These are phyloP conservation scores for Acrossocheilus fasciatus DNA, from an alignment of 2,797 vertebrate species.

Conservation along the genomic window DNA sequence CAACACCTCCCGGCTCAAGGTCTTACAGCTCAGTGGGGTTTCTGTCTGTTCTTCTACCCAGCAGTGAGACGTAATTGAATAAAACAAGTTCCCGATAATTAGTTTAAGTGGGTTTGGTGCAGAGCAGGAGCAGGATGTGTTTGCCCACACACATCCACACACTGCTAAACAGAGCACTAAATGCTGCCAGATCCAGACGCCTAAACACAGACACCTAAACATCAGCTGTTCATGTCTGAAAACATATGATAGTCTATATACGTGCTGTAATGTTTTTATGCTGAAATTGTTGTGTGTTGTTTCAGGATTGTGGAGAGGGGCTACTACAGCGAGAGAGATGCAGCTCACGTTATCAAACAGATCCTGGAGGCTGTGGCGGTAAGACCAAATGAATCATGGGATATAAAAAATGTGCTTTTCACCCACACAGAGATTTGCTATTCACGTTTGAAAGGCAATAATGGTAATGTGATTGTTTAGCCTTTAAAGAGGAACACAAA, in stretches of 20 bases:
- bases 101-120: slow-evolving; percentile 31
- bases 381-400: slow-evolving; percentile 58
- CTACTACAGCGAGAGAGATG: slow-evolving; percentile 90
- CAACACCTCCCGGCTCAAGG: neutral
- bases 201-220: neutral
- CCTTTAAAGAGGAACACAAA: slow-evolving; percentile 11
- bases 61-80: slow-evolving; percentile 24
- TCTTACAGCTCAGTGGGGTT: neutral
- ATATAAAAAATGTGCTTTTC: slow-evolving; percentile 12
- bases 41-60: slow-evolving; percentile 25
- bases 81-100: slow-evolving; percentile 42
- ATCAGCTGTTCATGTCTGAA: slow-evolving; percentile 21
- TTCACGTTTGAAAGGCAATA: slow-evolving; percentile 12
- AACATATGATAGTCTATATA: neutral
- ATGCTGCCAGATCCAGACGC: slow-evolving; percentile 14
- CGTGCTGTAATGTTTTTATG: neutral
- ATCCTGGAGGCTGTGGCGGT: slow-evolving; percentile 90
- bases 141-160: slow-evolving; percentile 34
- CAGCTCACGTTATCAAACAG: slow-evolving; percentile 89
- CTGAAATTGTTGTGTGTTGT: slow-evolving; percentile 15
- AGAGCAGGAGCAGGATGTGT: slow-evolving; percentile 35
- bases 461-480: neutral
- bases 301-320: slow-evolving; percentile 90
- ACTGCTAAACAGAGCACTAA: slow-evolving; percentile 34
- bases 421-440: neutral